Conservation (phyloP, 2,888 invertebrate species). For the Sarcophaga carnaria region DNA sequence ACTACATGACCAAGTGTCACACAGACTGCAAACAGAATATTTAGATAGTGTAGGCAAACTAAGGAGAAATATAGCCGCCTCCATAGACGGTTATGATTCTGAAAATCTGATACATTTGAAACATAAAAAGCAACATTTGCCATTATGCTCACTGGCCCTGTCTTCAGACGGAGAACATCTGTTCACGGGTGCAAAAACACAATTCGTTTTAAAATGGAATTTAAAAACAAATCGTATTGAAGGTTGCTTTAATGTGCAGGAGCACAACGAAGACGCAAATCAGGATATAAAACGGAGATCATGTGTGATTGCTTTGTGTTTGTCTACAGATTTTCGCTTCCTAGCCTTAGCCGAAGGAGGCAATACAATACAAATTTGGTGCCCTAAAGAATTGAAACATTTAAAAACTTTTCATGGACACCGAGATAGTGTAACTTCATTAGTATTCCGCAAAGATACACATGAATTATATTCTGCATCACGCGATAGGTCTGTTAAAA, state of each 20-base stretch:
- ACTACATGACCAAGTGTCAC: constrained; percentile 84
- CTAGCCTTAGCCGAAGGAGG: constrained; percentile 88
- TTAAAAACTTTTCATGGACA: constrained; percentile 92
- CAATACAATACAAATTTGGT: constrained; percentile 91
- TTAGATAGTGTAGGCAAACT: constrained; percentile 93
- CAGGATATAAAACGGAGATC: constrained; percentile 77
- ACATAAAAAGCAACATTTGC: constrained; percentile 89
- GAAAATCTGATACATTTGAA: constrained; percentile 84
- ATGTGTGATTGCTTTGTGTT: constrained; percentile 86
- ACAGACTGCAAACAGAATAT: constrained; percentile 91
- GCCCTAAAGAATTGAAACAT: constrained; percentile 88
- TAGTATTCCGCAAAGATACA: constrained; percentile 92
- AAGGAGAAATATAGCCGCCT: constrained; percentile 88
- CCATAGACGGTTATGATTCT: constrained; percentile 82
- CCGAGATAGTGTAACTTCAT: constrained; percentile 87
- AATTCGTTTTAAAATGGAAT: constrained; percentile 93
- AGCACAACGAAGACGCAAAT: constrained; percentile 80
- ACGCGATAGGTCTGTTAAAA: constrained; percentile 91
- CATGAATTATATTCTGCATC: constrained; percentile 92
- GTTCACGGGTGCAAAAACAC: constrained; percentile 94
- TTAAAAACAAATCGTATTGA: constrained; percentile 85
- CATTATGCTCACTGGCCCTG: constrained; percentile 91
- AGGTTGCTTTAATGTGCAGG: constrained; percentile 81
- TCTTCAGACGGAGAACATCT: constrained; percentile 88
- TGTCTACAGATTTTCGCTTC: constrained; percentile 91